Percentiles rank a stretch among this genome's conserved stretches.
Conservation (phyloP, 1,140 invertebrate species). For the Drosophila tristis region DNA sequence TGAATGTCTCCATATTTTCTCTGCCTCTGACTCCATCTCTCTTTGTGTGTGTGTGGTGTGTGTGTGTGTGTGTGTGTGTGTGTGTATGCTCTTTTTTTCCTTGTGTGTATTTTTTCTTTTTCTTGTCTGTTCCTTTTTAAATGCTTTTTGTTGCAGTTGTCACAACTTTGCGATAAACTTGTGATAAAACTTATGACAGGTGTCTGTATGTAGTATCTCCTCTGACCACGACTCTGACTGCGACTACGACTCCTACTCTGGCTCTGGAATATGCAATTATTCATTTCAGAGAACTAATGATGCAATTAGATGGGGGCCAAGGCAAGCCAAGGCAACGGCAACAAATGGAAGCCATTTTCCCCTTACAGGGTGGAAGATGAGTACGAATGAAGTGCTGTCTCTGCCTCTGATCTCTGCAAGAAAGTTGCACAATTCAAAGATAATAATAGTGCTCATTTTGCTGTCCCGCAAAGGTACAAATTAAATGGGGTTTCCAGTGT, state of each 20-base stretch:
- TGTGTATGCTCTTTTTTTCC: slow-evolving; percentile 8
- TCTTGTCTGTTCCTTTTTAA: slow-evolving; percentile 31
- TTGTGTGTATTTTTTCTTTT: slow-evolving; percentile 4
- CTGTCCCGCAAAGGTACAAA: background rate
- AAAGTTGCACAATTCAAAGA: slow-evolving; percentile 34
- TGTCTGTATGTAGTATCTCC: slow-evolving; percentile 4
- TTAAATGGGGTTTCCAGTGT: background rate
- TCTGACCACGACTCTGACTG: no score
- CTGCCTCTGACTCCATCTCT: slow-evolving; percentile 21
- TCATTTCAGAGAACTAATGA: slow-evolving; percentile 47
- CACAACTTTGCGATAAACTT: slow-evolving; percentile 62
- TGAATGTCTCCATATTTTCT: slow-evolving; percentile 53
- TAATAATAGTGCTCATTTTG: slow-evolving; percentile 32
- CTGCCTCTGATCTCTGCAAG: slow-evolving; percentile 8
- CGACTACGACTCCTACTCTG: no score
- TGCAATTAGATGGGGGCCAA: slow-evolving; percentile 41
- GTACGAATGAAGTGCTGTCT: slow-evolving; percentile 42
- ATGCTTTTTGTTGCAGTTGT: slow-evolving; percentile 56
- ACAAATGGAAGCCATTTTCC: slow-evolving; percentile 40
- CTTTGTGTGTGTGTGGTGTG: background rate
- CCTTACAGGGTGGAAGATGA: slow-evolving; percentile 18
- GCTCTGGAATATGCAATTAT: slow-evolving; percentile 37
- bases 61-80: background rate
- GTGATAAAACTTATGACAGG: slow-evolving; percentile 55
- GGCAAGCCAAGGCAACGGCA: slow-evolving; percentile 21